These are phyloP conservation scores for Paramisgurnus dabryanus DNA, from an alignment of 2,113 vertebrate genomes.

Conservation along the genomic window DNA sequence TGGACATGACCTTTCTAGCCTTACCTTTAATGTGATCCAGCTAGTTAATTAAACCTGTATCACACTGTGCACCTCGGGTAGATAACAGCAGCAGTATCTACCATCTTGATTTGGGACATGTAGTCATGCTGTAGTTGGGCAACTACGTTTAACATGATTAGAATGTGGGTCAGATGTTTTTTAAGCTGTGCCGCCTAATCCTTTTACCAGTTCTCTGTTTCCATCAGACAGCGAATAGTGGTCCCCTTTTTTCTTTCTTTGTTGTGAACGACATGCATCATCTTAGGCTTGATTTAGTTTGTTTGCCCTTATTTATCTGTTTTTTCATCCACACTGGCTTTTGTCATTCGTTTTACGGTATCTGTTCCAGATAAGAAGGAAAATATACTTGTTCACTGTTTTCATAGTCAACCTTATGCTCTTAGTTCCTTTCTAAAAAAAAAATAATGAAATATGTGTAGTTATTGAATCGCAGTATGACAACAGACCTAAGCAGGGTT, in stretches of 20 bases:
- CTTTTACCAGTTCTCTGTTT: slow-evolving; percentile 12
- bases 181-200: neutral
- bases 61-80: slow-evolving; percentile 9
- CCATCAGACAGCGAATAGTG: neutral
- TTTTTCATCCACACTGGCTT: neutral
- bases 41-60: slow-evolving; percentile 36
- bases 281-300: neutral
- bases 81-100: slow-evolving; percentile 1
- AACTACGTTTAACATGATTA: neutral
- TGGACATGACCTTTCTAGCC: neutral
- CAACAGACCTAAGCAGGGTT: no score
- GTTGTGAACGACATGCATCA: neutral
- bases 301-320: neutral
- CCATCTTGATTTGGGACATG: neutral
- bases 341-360: neutral
- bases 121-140: slow-evolving; percentile 10
- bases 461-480: no score
- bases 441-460: no score
- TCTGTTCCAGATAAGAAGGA: neutral
- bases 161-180: slow-evolving; percentile 7
- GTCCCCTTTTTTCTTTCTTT: neutral
- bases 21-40: slow-evolving; percentile 34
- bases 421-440: no score
- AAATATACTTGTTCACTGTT: no score
- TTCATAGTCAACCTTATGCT: no score